These are phyloP conservation scores for Platycercus adscitus DNA, from an alignment of 2,113 vertebrate species.

Conservation along the genomic window DNA sequence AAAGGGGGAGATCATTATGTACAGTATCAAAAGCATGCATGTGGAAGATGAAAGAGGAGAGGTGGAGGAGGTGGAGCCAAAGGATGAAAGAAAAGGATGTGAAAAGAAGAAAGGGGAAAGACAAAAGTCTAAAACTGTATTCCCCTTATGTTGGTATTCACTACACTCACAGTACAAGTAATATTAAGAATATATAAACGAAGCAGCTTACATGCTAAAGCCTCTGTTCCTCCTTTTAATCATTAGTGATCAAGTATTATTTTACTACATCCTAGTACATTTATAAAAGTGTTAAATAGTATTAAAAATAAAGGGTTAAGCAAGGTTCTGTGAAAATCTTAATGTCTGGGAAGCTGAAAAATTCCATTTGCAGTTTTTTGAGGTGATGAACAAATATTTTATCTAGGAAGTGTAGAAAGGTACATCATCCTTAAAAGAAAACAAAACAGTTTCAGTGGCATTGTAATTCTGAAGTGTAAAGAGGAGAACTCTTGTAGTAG, in stretches of 20 bases:
- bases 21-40: conserved; percentile 18
- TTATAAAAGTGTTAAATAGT: background rate
- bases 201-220: background rate
- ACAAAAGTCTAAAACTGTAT: background rate
- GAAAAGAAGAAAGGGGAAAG: conserved; percentile 37
- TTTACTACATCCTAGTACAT: background rate
- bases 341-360: conserved; percentile 10
- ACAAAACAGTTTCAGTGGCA: background rate
- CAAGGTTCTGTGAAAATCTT: background rate
- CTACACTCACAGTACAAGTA: background rate
- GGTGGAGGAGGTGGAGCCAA: conserved; percentile 32
- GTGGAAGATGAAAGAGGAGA: conserved; percentile 21
- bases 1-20: conserved; percentile 11
- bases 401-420: background rate
- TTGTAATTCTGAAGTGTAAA: background rate
- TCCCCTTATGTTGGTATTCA: background rate
- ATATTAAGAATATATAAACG: background rate
- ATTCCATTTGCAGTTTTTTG: background rate
- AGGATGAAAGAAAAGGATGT: conserved; percentile 24
- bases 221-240: background rate
- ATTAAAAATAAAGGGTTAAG: background rate
- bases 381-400: background rate
- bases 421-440: background rate
- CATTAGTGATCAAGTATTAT: background rate
- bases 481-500: background rate